Conservation (phyloP, 2,797 vertebrate genomes). For the Tapera naevia region DNA sequence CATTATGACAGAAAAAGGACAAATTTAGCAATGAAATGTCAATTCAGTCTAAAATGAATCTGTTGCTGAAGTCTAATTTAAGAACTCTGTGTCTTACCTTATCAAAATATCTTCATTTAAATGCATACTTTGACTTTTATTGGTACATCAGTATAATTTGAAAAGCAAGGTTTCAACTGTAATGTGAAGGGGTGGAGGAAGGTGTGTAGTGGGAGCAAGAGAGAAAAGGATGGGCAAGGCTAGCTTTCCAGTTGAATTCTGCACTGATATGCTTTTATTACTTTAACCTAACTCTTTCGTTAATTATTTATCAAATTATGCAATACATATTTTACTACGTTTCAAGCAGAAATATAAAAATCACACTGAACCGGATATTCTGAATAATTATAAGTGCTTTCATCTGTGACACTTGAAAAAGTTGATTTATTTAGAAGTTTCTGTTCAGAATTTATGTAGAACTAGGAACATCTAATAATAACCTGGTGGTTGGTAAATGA, state of each 20-base stretch:
- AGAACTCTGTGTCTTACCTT: background rate
- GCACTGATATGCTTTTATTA: background rate
- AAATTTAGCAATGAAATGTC: background rate
- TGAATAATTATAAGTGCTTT: conserved; percentile 29
- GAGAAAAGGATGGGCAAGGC: background rate
- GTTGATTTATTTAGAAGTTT: conserved; percentile 50
- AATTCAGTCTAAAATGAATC: background rate
- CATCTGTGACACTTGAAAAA: conserved; percentile 37
- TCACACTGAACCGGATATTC: conserved; percentile 12
- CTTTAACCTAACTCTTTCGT: background rate
- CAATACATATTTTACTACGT: background rate
- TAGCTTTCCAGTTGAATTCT: background rate
- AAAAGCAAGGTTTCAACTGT: background rate
- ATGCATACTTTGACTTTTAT: background rate
- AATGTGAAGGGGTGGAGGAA: background rate
- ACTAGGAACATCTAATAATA: conserved; percentile 54
- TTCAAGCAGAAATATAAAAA: conserved; percentile 32
- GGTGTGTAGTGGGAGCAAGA: background rate
- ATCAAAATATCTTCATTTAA: conserved; percentile 5
- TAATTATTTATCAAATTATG: conserved; percentile 54
- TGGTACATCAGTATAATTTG: background rate
- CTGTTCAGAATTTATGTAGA: conserved; percentile 21
- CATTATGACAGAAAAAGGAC: background rate
- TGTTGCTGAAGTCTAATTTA: conserved; percentile 13
- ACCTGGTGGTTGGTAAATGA: conserved; percentile 32